Evolutionary conservation across 2,113 vertebrate species (phyloP).

Genomic region (Psephotus haematonotus): DNA sequence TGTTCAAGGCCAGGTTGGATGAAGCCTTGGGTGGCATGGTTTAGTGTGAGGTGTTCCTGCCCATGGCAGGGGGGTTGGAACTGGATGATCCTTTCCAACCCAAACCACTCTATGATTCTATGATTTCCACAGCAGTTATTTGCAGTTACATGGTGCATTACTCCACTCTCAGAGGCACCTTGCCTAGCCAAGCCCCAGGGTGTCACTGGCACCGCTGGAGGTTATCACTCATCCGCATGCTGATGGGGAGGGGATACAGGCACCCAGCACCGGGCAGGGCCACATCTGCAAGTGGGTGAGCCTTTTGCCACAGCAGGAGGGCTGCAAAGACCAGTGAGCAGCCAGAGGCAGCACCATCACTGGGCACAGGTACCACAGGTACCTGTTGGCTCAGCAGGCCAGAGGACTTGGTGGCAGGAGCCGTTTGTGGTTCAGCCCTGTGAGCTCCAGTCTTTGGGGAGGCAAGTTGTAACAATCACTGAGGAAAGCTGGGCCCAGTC

Average conservation of each 20-base stretch:
- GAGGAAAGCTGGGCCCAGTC: background rate
- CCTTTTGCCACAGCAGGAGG: background rate
- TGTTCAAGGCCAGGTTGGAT: background rate
- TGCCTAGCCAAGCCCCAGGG: background rate
- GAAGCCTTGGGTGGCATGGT: background rate
- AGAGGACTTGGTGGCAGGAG: background rate
- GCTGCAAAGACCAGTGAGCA: background rate
- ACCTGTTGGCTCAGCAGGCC: background rate
- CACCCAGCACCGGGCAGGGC: background rate
- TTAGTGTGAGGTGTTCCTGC: background rate
- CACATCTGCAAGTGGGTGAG: fast-evolving
- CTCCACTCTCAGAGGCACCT: background rate
- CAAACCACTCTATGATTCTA: background rate
- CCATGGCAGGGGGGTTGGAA: background rate
- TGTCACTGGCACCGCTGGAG: fast-evolving
- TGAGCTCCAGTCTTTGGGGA: fast-evolving
- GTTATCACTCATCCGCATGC: background rate
- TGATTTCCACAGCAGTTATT: background rate
- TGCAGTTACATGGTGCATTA: background rate
- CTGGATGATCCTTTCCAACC: background rate
- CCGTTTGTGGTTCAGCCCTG: background rate
- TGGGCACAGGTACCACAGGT: fast-evolving
- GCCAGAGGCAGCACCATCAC: background rate
- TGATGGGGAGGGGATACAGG: background rate
- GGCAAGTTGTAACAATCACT: background rate